phyloP scores from a whole-genome alignment of 2,113 vertebrate genomes.

The Triplophysa tibetana region DNA sequence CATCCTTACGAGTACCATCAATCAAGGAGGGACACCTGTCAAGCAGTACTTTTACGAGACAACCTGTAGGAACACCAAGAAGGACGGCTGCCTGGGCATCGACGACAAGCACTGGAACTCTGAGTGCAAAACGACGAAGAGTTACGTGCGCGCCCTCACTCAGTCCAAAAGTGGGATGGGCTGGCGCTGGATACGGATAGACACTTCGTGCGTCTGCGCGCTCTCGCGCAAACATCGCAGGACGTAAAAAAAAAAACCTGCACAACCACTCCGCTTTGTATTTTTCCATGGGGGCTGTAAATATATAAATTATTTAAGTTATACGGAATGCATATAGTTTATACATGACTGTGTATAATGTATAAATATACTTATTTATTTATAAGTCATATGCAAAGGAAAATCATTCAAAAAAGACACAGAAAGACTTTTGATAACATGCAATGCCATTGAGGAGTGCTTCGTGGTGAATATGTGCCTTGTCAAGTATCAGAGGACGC shows the following conservation, averaged over 20 bases:
- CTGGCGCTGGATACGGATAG: constrained; percentile 98
- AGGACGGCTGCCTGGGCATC: constrained; percentile 89
- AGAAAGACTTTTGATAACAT: constrained; percentile 64
- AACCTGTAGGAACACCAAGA: constrained; percentile 82
- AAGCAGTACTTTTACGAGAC: constrained; percentile 98
- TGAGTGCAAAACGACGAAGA: constrained; percentile 95
- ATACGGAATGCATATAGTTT: constrained; percentile 99
- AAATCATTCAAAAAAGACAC: constrained; percentile 63
- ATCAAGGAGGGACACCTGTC: constrained; percentile 73
- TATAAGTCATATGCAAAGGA: constrained; percentile 70
- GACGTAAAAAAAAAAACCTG: constrained; percentile 74
- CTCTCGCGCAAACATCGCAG: constrained; percentile 91
- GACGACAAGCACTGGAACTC: constrained; percentile 99
- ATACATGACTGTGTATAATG: constrained; percentile 93
- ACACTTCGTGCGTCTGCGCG: constrained; percentile 96
- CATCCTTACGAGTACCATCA: constrained; percentile 86
- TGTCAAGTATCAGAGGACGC: constrained; percentile 49
- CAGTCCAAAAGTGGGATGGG: constrained; percentile 79
- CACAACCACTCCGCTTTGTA: constrained; percentile 48
- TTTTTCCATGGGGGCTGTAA: constrained; percentile 65
- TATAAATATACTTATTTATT: constrained; percentile 97
- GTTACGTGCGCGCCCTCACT: constrained; percentile 91
- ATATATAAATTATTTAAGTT: constrained; percentile 99
- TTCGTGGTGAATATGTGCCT: constrained; percentile 75
- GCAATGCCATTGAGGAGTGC: constrained; percentile 77